A percentile compares a stretch with the other conserved stretches of the same genome.
phyloP scores from a whole-genome alignment of 2,113 vertebrate species.

The Telmatochromis sp. region DNA sequence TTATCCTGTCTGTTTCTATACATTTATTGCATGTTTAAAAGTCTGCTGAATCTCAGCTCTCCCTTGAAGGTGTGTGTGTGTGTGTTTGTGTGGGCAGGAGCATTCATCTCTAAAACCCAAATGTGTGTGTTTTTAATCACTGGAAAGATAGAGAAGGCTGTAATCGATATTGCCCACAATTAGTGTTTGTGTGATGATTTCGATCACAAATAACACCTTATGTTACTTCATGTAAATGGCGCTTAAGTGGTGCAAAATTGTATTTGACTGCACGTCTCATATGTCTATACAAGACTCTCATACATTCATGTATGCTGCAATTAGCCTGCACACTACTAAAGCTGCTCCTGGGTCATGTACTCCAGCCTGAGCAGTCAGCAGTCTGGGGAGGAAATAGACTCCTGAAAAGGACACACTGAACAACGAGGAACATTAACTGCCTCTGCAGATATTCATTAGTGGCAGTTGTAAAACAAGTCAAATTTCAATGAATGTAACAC shows the following conservation, averaged over 20 bases:
- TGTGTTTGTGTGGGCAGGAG: not conserved
- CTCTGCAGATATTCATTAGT: constrained; percentile 7
- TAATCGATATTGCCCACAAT: not conserved
- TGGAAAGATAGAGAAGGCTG: not conserved
- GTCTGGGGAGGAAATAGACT: not conserved
- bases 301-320: not conserved
- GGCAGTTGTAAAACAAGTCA: constrained; percentile 7
- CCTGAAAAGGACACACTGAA: constrained; percentile 1
- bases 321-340: not conserved
- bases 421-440: not conserved
- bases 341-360: not conserved
- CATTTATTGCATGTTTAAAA: not conserved
- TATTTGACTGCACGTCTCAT: not conserved
- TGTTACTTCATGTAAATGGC: not conserved
- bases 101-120: not conserved
- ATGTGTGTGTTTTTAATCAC: not conserved
- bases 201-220: not conserved
- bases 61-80: not conserved
- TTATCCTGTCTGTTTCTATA: constrained; percentile 1
- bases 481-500: not conserved
- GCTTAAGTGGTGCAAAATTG: not conserved
- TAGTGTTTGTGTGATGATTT: not conserved
- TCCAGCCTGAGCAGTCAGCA: not conserved
- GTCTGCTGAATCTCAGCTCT: not conserved
- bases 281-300: not conserved